Evolutionary conservation across 2,113 vertebrate genomes (phyloP).

Genomic region (Piprites chloris): DNA sequence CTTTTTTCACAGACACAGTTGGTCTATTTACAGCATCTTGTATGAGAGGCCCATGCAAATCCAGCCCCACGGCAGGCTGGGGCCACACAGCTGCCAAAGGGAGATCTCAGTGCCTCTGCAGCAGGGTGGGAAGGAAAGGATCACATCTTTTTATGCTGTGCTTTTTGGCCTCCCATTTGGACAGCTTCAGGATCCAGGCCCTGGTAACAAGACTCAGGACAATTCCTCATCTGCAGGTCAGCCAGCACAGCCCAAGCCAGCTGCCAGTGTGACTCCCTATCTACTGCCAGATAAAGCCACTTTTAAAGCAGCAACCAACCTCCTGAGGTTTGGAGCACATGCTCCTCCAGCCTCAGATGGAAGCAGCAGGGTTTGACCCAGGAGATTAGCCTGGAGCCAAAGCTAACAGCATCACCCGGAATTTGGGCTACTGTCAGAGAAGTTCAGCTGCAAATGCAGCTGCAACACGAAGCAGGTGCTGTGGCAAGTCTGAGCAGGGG

Average conservation of each 20-base stretch:
- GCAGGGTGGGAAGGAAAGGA: neutral
- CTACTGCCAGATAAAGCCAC: neutral
- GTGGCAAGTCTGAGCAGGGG: neutral
- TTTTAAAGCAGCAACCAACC: neutral
- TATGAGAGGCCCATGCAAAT: neutral
- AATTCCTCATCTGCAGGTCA: neutral
- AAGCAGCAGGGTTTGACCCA: neutral
- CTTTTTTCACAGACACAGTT: neutral
- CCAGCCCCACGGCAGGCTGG: neutral
- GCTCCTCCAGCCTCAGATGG: neutral
- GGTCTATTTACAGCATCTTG: neutral
- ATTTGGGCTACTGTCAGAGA: neutral
- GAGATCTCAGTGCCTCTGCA: accelerated
- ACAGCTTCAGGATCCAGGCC: neutral
- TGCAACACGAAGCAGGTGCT: neutral
- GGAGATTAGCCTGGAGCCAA: neutral
- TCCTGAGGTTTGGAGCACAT: neutral
- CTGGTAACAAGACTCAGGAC: neutral
- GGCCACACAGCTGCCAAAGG: accelerated
- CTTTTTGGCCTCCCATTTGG: neutral
- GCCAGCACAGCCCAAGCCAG: neutral
- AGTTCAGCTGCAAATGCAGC: neutral
- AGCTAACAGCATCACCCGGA: neutral
- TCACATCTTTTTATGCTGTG: neutral
- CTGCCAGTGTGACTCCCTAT: neutral